Evolutionary conservation across 2,888 invertebrate genomes (phyloP).

Genomic region (Drosophila robusta): DNA sequence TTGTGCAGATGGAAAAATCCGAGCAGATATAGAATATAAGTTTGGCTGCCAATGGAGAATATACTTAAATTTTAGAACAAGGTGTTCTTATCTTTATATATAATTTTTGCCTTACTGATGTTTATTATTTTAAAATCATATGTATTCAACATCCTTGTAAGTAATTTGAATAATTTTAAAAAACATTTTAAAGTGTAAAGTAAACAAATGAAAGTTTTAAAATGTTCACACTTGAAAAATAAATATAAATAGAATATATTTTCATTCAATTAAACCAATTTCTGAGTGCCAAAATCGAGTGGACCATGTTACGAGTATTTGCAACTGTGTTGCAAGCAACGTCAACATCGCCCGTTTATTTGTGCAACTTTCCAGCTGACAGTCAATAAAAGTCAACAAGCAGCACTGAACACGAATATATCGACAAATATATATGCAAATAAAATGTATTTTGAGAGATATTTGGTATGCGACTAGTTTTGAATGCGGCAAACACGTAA

Average conservation of each 20-base stretch:
- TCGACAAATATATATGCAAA: constrained; percentile 1
- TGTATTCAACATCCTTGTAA: no score
- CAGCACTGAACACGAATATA: constrained; percentile 14
- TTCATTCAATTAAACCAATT: constrained; percentile 15
- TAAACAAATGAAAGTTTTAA: neutral
- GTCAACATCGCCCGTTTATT: constrained; percentile 31
- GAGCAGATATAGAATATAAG: no score
- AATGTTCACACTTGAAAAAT: neutral
- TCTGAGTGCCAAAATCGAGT: neutral
- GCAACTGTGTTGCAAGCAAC: constrained; percentile 29
- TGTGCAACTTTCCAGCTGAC: constrained; percentile 23
- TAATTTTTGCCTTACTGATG: no score
- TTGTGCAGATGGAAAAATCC: no score
- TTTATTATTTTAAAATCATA: no score
- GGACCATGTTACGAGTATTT: constrained; percentile 22
- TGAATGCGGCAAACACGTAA: constrained; percentile 31
- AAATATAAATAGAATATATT: constrained; percentile 1
- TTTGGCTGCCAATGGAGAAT: no score
- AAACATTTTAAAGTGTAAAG: neutral
- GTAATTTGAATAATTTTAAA: neutral
- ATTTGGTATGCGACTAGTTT: constrained; percentile 22
- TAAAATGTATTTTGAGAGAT: neutral
- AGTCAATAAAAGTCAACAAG: constrained; percentile 63
- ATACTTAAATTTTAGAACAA: no score
- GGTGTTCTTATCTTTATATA: no score